phyloP scores from a whole-genome alignment of 2,888 invertebrate species.

The Cerastis rubricosa region DNA sequence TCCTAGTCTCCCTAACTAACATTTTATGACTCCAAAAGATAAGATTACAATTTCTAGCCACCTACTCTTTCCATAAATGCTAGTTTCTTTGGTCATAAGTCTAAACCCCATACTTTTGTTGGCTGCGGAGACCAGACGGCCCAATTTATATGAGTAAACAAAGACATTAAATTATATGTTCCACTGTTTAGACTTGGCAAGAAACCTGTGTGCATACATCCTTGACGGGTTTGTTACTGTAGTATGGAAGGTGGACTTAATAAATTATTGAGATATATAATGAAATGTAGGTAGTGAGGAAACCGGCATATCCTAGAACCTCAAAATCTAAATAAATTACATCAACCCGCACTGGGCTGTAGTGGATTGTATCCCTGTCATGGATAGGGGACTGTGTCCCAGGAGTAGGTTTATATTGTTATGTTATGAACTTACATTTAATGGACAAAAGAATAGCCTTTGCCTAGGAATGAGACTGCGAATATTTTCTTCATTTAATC shows the following conservation, averaged over 20 bases:
- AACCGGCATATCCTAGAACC: not conserved
- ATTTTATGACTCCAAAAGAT: not conserved
- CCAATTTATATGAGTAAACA: slow-evolving; percentile 27
- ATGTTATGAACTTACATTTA: not conserved
- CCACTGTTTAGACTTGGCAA: slow-evolving; percentile 35
- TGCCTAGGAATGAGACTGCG: not conserved
- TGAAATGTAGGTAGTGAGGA: not conserved
- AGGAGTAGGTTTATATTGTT: not conserved
- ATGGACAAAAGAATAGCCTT: not conserved
- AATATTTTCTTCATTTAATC: not conserved
- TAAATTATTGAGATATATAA: not conserved
- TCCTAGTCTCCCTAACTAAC: not conserved
- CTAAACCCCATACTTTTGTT: slow-evolving; percentile 34
- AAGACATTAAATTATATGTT: slow-evolving; percentile 47
- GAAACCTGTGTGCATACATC: not conserved
- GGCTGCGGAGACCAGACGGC: slow-evolving; percentile 1
- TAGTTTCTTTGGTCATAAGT: not conserved
- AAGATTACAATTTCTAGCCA: not conserved
- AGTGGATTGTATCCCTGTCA: not conserved
- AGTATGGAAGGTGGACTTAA: not conserved
- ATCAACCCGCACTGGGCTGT: not conserved
- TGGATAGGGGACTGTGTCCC: not conserved
- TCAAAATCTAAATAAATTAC: not conserved
- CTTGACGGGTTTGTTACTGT: not conserved
- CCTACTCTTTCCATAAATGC: not conserved